phyloP scores from a whole-genome alignment of 2,113 vertebrate species.

The Colinus virginianus region DNA sequence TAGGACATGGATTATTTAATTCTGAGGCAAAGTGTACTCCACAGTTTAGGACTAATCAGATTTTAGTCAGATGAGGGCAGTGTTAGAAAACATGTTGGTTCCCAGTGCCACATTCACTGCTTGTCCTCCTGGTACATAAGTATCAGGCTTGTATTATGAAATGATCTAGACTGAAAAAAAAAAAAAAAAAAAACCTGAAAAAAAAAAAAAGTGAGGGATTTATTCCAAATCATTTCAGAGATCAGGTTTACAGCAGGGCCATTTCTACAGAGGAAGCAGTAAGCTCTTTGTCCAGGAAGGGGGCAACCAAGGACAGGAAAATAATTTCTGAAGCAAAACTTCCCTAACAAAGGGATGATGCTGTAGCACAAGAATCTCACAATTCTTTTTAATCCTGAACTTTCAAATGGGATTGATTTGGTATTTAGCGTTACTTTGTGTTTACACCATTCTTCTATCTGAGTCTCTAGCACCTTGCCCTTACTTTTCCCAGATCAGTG shows the following conservation, averaged over 20 bases:
- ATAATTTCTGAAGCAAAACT: not conserved
- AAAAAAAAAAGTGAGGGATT: not conserved
- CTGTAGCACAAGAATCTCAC: not conserved
- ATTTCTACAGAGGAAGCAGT: not conserved
- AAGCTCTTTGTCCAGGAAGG: not conserved
- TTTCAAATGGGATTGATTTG: not conserved
- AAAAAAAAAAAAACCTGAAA: not conserved
- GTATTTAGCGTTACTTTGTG: not conserved
- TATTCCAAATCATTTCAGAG: not conserved
- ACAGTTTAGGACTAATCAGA: not conserved
- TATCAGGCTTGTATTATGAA: not conserved
- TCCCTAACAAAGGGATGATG: not conserved
- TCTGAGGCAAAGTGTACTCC: not conserved
- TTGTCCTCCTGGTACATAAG: accelerated
- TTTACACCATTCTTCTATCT: not conserved
- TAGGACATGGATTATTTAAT: accelerated
- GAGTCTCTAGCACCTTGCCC: not conserved
- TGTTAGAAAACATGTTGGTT: not conserved
- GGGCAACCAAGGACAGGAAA: not conserved
- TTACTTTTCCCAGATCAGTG: not conserved
- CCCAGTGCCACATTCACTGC: not conserved
- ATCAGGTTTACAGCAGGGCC: not conserved
- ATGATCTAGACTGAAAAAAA: not conserved
- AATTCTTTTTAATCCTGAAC: not conserved
- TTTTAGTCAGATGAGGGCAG: slow-evolving; percentile 51